Conservation (phyloP, 2,113 vertebrate genomes). For the Parotia lawesii region DNA sequence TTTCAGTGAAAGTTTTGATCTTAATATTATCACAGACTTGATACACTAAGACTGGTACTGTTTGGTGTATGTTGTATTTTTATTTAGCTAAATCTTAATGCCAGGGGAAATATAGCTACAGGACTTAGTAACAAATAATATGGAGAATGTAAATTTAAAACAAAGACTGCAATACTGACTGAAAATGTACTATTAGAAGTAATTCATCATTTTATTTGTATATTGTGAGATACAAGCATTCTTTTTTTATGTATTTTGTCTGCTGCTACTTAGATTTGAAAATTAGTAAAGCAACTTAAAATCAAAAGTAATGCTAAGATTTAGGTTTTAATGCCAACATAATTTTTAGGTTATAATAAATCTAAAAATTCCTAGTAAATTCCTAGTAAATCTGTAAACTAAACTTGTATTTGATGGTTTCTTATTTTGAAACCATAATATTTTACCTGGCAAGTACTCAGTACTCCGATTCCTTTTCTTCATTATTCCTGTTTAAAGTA, state of each 20-base stretch:
- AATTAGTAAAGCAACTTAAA: neutral
- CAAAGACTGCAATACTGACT: neutral
- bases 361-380: neutral
- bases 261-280: neutral
- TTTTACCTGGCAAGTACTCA: neutral
- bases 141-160: neutral
- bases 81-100: neutral
- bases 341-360: neutral
- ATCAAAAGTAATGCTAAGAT: neutral
- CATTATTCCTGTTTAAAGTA: neutral
- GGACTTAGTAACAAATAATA: neutral
- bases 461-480: neutral
- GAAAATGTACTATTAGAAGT: neutral
- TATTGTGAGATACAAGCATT: neutral
- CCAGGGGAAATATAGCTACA: neutral
- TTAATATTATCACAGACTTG: neutral
- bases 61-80: neutral
- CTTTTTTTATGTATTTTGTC: neutral
- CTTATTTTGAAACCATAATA: neutral
- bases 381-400: neutral
- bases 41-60: neutral
- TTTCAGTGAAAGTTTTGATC: neutral
- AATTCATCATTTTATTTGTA: neutral
- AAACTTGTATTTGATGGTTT: neutral
- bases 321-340: neutral